These are phyloP conservation scores for Corbicula japonica DNA, from an alignment of 2,888 invertebrate species.

Conservation along the genomic window DNA sequence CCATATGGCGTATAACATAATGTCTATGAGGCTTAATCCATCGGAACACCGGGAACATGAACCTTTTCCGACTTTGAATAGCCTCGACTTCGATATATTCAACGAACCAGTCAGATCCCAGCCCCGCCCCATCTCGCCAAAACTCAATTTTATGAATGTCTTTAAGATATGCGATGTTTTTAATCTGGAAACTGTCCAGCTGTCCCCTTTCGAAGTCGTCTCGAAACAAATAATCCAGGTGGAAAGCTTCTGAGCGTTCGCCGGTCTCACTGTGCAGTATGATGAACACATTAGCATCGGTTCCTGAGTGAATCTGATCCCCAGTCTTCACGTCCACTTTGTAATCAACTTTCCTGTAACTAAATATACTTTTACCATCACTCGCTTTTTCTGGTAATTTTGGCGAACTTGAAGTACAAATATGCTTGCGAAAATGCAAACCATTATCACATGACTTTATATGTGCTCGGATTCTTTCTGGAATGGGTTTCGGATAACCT, in stretches of 20 bases:
- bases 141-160: constrained; percentile 82
- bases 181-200: constrained; percentile 81
- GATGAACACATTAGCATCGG: constrained; percentile 86
- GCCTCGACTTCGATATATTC: constrained; percentile 79
- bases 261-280: constrained; percentile 84
- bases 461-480: no score
- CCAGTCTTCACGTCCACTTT: constrained; percentile 86
- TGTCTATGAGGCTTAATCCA: constrained; percentile 85
- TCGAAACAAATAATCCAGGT: constrained; percentile 82
- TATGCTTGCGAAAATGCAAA: neutral
- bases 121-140: constrained; percentile 84
- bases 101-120: constrained; percentile 85
- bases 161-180: constrained; percentile 39
- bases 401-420: no score
- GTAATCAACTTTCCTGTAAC: constrained; percentile 37
- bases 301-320: constrained; percentile 85
- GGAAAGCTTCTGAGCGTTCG: constrained; percentile 76
- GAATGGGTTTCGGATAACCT: neutral
- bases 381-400: constrained; percentile 1
- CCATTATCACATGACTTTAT: neutral
- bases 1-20: constrained; percentile 84
- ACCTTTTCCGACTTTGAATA: constrained; percentile 62
- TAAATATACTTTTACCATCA: constrained; percentile 26
- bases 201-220: constrained; percentile 84
- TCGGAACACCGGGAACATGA: constrained; percentile 85